phyloP scores from a whole-genome alignment of 1,140 invertebrate genomes.

The Atta cephalotes region DNA sequence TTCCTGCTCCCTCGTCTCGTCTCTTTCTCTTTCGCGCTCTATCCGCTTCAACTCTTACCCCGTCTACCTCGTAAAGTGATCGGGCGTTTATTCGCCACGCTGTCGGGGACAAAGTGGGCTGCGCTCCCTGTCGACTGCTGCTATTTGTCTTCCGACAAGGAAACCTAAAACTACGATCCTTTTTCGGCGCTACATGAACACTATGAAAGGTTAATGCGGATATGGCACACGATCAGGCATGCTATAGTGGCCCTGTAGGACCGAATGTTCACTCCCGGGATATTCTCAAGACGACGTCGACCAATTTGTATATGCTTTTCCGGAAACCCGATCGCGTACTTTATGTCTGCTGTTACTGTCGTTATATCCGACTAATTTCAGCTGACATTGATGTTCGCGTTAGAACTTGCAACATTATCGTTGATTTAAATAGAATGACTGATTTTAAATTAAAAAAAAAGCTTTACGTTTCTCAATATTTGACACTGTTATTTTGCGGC shows the following conservation, averaged over 20 bases:
- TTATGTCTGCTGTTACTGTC: constrained; percentile 21
- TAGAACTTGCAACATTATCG: background rate
- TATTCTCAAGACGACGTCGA: constrained; percentile 53
- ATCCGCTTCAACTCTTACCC: constrained; percentile 66
- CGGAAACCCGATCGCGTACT: constrained; percentile 44
- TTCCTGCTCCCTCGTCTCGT: constrained; percentile 52
- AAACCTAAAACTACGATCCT: constrained; percentile 77
- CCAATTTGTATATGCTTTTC: constrained; percentile 56
- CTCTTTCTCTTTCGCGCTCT: constrained; percentile 65
- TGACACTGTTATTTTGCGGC: background rate
- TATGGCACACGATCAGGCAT: constrained; percentile 63
- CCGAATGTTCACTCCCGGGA: constrained; percentile 34
- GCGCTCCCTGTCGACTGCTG: constrained; percentile 77
- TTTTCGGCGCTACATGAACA: constrained; percentile 71
- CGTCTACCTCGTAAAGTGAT: constrained; percentile 78
- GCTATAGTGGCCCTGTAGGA: constrained; percentile 34
- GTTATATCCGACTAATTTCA: constrained; percentile 33
- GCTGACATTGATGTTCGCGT: background rate
- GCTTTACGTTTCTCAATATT: background rate
- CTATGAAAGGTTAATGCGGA: constrained; percentile 75
- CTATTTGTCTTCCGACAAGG: constrained; percentile 80
- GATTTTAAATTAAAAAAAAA: background rate
- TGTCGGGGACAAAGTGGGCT: constrained; percentile 81
- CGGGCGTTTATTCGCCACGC: constrained; percentile 79
- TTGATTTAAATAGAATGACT: background rate